Evolutionary conservation across 2,888 invertebrate species (phyloP).

Genomic region (Rhogogaster chlorosoma): DNA sequence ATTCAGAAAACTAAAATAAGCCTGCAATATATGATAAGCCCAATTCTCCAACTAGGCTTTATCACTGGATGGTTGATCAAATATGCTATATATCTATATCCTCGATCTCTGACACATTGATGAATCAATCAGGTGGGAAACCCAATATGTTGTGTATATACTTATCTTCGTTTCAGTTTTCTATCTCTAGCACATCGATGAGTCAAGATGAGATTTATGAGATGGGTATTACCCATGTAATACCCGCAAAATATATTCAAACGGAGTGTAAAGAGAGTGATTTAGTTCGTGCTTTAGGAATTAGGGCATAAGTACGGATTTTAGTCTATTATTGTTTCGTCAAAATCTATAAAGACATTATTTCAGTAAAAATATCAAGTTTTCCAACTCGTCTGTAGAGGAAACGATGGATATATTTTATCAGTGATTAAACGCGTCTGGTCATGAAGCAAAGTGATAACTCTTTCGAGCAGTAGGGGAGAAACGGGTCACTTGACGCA

Average conservation of each 20-base stretch:
- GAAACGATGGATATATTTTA: neutral
- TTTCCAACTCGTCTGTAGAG: neutral
- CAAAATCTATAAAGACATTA: neutral
- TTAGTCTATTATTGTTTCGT: neutral
- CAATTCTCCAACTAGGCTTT: neutral
- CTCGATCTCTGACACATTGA: neutral
- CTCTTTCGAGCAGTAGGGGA: neutral
- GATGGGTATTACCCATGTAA: neutral
- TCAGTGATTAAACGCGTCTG: neutral
- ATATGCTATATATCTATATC: neutral
- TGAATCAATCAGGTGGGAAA: neutral
- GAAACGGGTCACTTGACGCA: neutral
- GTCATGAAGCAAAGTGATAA: slow-evolving; percentile 1
- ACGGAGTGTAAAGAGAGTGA: neutral
- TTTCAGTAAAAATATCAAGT: neutral
- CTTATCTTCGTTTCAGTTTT: neutral
- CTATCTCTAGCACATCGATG: neutral
- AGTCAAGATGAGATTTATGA: neutral
- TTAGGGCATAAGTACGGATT: neutral
- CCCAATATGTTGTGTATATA: neutral
- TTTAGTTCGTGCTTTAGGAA: neutral
- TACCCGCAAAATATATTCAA: neutral
- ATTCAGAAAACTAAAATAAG: neutral
- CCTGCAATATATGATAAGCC: neutral
- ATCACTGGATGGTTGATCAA: neutral